A percentile compares a stretch with the other conserved stretches of the same genome.
Conservation (phyloP, 2,797 vertebrate genomes). For the Enteromius paludinosus region DNA sequence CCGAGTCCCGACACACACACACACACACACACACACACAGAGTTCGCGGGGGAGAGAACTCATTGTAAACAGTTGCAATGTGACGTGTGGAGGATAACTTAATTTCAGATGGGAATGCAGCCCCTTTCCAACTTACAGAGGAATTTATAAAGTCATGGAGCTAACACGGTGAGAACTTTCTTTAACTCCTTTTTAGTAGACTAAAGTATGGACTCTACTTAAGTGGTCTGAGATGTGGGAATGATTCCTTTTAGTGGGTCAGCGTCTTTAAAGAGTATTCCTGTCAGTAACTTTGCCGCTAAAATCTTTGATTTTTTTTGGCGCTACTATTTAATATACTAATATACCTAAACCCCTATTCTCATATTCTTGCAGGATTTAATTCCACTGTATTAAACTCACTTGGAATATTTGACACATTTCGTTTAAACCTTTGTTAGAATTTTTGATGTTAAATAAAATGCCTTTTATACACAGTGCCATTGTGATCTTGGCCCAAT, state of each 20-base stretch:
- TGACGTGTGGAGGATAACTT: constrained; percentile 83
- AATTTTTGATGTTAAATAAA: not conserved
- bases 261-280: not conserved
- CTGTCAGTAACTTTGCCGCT: not conserved
- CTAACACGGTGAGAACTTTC: constrained; percentile 36
- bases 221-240: not conserved
- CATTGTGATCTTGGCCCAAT: constrained; percentile 50
- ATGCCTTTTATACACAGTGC: constrained; percentile 21
- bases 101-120: constrained; percentile 82
- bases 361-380: not conserved
- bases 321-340: not conserved
- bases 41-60: constrained; percentile 14
- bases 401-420: not conserved
- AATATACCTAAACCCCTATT: not conserved
- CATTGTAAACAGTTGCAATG: constrained; percentile 87
- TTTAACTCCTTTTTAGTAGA: not conserved
- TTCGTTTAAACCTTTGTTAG: not conserved
- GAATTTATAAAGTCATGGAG: constrained; percentile 10
- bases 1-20: not conserved
- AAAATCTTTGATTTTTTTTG: not conserved
- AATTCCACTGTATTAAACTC: not conserved
- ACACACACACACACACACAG: not conserved
- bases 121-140: not conserved
- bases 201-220: not conserved
- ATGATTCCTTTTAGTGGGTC: not conserved